Evolutionary conservation across 2,113 vertebrate genomes (phyloP).

Genomic region (Blennius ocellaris): DNA sequence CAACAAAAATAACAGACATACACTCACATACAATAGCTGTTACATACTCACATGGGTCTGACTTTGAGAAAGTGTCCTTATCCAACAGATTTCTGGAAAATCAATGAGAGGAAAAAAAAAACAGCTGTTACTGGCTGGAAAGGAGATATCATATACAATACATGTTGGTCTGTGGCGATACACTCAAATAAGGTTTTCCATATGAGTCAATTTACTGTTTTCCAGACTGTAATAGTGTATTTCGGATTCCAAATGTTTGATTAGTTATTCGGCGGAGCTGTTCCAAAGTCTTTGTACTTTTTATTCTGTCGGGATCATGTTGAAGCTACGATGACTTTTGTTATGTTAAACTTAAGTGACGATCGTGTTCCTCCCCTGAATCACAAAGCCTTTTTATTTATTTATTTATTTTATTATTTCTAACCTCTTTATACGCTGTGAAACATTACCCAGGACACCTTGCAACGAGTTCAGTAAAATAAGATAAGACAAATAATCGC

Average conservation of each 20-base stretch:
- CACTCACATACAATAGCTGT: neutral
- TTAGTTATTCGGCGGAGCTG: neutral
- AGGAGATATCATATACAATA: neutral
- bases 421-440: neutral
- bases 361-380: neutral
- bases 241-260: neutral
- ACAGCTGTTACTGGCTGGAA: constrained; percentile 24
- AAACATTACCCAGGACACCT: neutral
- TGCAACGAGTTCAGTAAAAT: constrained; percentile 1
- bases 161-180: neutral
- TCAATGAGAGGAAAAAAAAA: constrained; percentile 43
- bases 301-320: neutral
- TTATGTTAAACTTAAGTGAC: neutral
- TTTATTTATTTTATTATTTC: too few species aligned
- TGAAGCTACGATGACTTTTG: neutral
- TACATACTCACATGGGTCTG: constrained; percentile 91
- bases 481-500: neutral
- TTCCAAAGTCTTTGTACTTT: neutral
- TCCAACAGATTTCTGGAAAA: constrained; percentile 90
- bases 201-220: too few species aligned
- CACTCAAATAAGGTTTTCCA: neutral
- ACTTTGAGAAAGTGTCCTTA: constrained; percentile 98
- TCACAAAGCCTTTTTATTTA: neutral
- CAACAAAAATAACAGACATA: neutral
- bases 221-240: too few species aligned